Conservation (phyloP, 2,113 vertebrate genomes). For the Panthera leo region DNA sequence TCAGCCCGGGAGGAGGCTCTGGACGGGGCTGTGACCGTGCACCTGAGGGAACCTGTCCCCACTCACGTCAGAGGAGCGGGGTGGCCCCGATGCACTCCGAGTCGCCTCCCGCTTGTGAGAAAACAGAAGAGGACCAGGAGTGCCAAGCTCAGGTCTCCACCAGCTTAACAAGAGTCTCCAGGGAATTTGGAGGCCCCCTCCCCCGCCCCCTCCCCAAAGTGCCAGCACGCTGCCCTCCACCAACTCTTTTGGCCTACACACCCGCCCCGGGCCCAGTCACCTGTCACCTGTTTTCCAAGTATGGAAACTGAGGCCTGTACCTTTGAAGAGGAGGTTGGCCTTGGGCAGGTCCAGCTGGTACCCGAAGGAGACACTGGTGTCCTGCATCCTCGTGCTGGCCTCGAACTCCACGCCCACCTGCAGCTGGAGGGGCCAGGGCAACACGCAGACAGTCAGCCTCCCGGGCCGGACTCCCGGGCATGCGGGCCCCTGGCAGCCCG, state of each 20-base stretch:
- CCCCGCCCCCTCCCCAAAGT: background rate
- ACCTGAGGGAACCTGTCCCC: background rate
- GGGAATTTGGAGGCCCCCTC: background rate
- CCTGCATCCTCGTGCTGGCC: slow-evolving; percentile 92
- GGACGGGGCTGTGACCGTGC: fast-evolving
- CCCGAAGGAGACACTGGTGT: slow-evolving; percentile 91
- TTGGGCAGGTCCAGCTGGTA: slow-evolving; percentile 94
- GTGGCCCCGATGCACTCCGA: fast-evolving
- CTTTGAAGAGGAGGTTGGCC: slow-evolving; percentile 95
- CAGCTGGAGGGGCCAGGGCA: slow-evolving; percentile 82
- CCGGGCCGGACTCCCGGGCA: fast-evolving
- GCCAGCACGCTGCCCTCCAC: fast-evolving
- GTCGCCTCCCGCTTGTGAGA: fast-evolving
- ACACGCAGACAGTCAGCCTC: background rate
- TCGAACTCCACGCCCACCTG: slow-evolving; percentile 95
- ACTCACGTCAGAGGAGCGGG: fast-evolving
- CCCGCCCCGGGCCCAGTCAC: background rate
- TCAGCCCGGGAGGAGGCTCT: background rate
- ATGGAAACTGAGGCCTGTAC: slow-evolving; percentile 74
- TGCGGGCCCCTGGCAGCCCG: fast-evolving
- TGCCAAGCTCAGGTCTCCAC: background rate
- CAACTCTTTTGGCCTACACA: background rate
- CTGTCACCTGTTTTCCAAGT: background rate
- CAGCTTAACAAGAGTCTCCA: fast-evolving
- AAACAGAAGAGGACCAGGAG: background rate